Evolutionary conservation across 2,888 invertebrate genomes (phyloP).

Genomic region (Caenorhabditis sinica): DNA sequence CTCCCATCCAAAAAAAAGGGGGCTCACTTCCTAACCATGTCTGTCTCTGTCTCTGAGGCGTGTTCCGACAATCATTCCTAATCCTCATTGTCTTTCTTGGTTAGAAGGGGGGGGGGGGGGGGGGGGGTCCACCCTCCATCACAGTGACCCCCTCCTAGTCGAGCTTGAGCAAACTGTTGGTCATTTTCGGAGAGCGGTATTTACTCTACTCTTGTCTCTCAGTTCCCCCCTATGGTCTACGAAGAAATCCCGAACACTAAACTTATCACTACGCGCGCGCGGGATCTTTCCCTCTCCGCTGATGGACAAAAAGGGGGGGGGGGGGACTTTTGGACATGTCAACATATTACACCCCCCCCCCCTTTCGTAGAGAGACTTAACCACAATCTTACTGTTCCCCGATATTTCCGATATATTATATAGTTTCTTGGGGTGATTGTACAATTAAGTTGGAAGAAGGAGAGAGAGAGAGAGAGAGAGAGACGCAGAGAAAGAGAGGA

Average conservation of each 20-base stretch:
- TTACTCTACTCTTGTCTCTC: neutral
- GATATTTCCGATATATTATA: neutral
- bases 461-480: constrained; percentile 7
- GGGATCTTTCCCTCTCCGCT: constrained; percentile 32
- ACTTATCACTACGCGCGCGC: constrained; percentile 43
- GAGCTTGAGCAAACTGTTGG: neutral
- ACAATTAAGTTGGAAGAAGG: constrained; percentile 42
- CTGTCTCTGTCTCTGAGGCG: neutral
- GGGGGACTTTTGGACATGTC: no score
- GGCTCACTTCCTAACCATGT: neutral
- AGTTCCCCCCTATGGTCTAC: neutral
- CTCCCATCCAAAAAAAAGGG: no score
- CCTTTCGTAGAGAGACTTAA: neutral
- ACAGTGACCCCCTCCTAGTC: no score
- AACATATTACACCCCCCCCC: constrained; percentile 44
- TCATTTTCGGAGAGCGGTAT: neutral
- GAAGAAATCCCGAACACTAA: constrained; percentile 16
- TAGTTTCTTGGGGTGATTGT: constrained; percentile 7
- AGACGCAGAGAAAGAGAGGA: no score
- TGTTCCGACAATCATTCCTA: neutral
- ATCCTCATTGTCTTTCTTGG: neutral
- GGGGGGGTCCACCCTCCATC: no score
- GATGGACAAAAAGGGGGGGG: neutral
- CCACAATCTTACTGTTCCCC: neutral
- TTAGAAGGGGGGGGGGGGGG: no score